Conservation (phyloP, 2,888 invertebrate species). For the Mimachlamys varia region DNA sequence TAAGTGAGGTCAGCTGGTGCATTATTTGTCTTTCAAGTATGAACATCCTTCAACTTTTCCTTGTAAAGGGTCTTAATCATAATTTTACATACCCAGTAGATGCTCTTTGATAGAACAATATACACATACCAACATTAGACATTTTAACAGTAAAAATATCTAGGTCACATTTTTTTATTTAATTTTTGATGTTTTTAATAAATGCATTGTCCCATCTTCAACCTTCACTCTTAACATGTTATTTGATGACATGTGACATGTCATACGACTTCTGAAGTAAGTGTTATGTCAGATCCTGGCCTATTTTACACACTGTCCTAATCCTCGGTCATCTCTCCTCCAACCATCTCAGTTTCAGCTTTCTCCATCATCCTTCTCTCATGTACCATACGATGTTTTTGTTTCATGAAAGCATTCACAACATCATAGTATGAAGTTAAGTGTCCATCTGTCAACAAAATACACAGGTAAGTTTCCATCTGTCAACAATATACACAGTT, state of each 20-base stretch:
- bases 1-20: background rate
- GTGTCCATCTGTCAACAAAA: constrained; percentile 88
- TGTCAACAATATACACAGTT: constrained; percentile 53
- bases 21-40: no score
- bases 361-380: constrained; percentile 89
- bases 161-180: no score
- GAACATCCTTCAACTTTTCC: background rate
- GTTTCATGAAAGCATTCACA: constrained; percentile 94
- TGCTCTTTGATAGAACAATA: background rate
- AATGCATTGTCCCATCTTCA: no score
- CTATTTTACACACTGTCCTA: background rate
- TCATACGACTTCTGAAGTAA: background rate
- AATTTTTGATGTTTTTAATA: background rate
- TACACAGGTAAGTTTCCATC: constrained; percentile 85
- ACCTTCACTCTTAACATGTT: no score
- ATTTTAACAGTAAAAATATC: background rate
- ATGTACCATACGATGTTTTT: constrained; percentile 99
- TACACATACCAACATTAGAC: background rate
- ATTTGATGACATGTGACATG: background rate
- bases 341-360: background rate
- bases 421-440: constrained; percentile 90
- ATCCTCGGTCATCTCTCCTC: background rate
- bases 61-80: background rate
- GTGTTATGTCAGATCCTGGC: background rate
- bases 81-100: background rate